Conservation (phyloP, 2,888 invertebrate species). For the Athripsodes cinereus region DNA sequence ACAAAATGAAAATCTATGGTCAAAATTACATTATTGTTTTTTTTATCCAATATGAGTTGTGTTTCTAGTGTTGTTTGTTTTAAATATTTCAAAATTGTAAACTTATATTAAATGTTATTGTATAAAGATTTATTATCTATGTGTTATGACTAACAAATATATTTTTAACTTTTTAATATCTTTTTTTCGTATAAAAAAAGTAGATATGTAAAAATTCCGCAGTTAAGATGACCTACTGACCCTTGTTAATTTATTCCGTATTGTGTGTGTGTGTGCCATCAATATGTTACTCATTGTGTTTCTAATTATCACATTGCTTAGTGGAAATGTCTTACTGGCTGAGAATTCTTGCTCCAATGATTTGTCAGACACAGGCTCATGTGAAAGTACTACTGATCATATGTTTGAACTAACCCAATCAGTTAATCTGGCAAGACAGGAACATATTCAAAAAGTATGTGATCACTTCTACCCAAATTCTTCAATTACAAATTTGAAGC, state of each 20-base stretch:
- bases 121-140: too few species aligned
- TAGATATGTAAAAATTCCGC: neutral
- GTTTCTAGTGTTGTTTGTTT: too few species aligned
- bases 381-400: slow-evolving; percentile 8
- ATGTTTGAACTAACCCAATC: slow-evolving; percentile 52
- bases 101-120: too few species aligned
- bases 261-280: neutral
- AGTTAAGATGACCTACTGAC: neutral
- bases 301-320: neutral
- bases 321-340: neutral
- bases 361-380: neutral
- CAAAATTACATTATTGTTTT: too few species aligned
- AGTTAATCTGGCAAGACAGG: slow-evolving; percentile 57
- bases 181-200: too few species aligned
- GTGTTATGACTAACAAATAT: too few species aligned
- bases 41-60: too few species aligned
- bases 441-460: slow-evolving; percentile 57
- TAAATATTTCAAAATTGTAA: too few species aligned
- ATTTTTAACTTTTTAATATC: too few species aligned
- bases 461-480: slow-evolving; percentile 44
- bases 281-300: neutral
- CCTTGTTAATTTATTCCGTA: neutral
- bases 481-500: slow-evolving; percentile 43
- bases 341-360: slow-evolving; percentile 9
- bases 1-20: too few species aligned